phyloP scores from a whole-genome alignment of 1,140 invertebrate genomes.

The Drosophila hydei region DNA sequence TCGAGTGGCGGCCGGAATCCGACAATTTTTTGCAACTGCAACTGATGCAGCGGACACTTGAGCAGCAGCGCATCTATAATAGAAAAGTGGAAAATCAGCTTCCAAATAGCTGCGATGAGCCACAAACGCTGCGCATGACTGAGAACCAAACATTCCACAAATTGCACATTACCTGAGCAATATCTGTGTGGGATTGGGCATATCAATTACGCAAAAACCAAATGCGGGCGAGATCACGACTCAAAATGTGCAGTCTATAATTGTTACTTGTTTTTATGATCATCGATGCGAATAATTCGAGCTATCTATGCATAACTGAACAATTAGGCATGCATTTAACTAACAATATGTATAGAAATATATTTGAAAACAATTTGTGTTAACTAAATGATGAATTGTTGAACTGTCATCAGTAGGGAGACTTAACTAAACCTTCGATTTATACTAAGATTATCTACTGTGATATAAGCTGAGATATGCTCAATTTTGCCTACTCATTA shows the following conservation, averaged over 20 bases:
- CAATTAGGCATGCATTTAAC: slow-evolving; percentile 54
- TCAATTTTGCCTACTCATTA: no score
- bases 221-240: slow-evolving; percentile 5
- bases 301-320: slow-evolving; percentile 56
- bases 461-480: no score
- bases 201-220: slow-evolving; percentile 52
- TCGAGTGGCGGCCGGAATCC: slow-evolving; percentile 78
- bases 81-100: slow-evolving; percentile 1
- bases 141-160: slow-evolving; percentile 55
- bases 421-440: no score
- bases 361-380: slow-evolving; percentile 1
- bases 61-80: slow-evolving; percentile 64
- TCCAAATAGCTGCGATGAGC: slow-evolving; percentile 14
- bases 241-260: slow-evolving; percentile 20
- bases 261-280: slow-evolving; percentile 15
- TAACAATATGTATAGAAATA: slow-evolving; percentile 2
- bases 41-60: slow-evolving; percentile 78
- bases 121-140: slow-evolving; percentile 52
- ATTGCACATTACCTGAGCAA: slow-evolving; percentile 27
- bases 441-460: no score
- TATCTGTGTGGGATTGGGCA: slow-evolving; percentile 26
- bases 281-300: slow-evolving; percentile 55
- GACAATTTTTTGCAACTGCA: slow-evolving; percentile 82
- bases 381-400: no score
- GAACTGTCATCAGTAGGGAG: not conserved